Evolutionary conservation across 1,140 invertebrate genomes (phyloP).

Genomic region (Homarus americanus): DNA sequence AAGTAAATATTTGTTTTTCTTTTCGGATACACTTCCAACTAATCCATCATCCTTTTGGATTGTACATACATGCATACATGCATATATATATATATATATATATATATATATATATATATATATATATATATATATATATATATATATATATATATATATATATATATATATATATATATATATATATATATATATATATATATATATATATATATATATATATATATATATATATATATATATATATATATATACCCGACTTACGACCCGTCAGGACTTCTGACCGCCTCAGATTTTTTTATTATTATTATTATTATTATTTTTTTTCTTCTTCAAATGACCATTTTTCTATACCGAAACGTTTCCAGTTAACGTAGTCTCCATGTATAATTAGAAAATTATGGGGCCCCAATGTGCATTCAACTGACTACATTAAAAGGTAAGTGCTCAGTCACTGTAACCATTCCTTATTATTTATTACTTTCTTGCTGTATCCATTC

Average conservation of each 20-base stretch:
- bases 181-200: neutral
- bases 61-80: no score
- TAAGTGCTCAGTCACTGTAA: no score
- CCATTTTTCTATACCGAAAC: neutral
- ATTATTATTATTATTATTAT: neutral
- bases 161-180: neutral
- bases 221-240: conserved; percentile 18
- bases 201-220: neutral
- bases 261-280: neutral
- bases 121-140: conserved; percentile 39
- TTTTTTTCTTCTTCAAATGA: neutral
- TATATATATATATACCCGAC: neutral
- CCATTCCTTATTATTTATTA: no score
- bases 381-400: no score
- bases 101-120: conserved; percentile 38
- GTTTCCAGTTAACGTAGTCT: no score
- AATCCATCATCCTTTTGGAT: no score
- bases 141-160: conserved; percentile 4
- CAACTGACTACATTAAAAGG: no score
- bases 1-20: no score
- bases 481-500: no score
- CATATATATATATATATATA: conserved; percentile 31
- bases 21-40: no score
- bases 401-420: no score
- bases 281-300: neutral